Evolutionary conservation across 2,888 invertebrate genomes (phyloP).

Genomic region (Ennomos quercinarius): DNA sequence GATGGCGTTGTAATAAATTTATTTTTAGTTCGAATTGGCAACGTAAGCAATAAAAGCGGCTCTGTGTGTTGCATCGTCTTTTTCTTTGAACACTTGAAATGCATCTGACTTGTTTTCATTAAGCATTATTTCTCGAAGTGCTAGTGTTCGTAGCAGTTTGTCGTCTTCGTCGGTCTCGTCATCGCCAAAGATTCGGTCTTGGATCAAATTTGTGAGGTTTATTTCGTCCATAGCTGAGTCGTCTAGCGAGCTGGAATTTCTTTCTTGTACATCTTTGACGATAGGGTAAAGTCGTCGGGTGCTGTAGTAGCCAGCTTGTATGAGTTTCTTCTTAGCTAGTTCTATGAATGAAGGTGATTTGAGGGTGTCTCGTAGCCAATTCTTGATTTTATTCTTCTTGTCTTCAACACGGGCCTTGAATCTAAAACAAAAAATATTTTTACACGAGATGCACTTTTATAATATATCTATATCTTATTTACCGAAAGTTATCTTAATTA

Average conservation of each 20-base stretch:
- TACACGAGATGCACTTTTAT: too few species aligned
- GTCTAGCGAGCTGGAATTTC: slow-evolving; percentile 50
- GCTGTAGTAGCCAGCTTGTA: slow-evolving; percentile 62
- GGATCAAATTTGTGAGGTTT: slow-evolving; percentile 70
- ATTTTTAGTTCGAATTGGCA: not conserved
- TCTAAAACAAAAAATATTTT: slow-evolving; percentile 43
- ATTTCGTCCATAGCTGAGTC: slow-evolving; percentile 70
- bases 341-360: slow-evolving; percentile 70
- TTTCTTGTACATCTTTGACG: slow-evolving; percentile 25
- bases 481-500: too few species aligned
- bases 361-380: slow-evolving; percentile 72
- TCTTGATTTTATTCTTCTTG: slow-evolving; percentile 76
- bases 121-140: slow-evolving; percentile 66
- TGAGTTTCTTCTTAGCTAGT: slow-evolving; percentile 70
- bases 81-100: slow-evolving; percentile 22
- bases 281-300: slow-evolving; percentile 28
- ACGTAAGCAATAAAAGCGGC: slow-evolving; percentile 9
- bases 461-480: too few species aligned
- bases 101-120: slow-evolving; percentile 33
- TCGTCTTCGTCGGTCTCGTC: slow-evolving; percentile 64
- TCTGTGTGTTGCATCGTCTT: not conserved
- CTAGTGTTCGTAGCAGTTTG: slow-evolving; percentile 62
- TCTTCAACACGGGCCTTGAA: slow-evolving; percentile 75
- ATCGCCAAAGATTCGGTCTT: slow-evolving; percentile 65
- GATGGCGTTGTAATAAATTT: slow-evolving; percentile 23